Conservation (phyloP, 2,797 vertebrate genomes). For the Pterois miles region DNA sequence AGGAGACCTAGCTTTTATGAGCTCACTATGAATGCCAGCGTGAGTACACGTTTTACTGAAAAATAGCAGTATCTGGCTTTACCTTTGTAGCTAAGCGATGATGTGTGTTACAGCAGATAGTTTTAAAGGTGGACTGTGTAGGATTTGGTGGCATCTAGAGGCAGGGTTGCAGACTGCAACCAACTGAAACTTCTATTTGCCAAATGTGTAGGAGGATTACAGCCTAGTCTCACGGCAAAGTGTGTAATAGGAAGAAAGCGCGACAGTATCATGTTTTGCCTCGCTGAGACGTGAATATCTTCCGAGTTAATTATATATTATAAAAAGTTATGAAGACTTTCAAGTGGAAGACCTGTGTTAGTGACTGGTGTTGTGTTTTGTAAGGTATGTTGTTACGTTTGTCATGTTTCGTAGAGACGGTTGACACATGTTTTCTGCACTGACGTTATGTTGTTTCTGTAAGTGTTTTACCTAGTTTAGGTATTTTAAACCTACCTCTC, state of each 20-base stretch:
- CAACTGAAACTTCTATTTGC: background rate
- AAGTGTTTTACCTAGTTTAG: no score
- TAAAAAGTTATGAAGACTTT: no score
- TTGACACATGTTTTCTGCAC: no score
- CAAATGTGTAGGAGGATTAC: background rate
- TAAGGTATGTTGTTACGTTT: accelerated
- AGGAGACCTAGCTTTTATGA: background rate
- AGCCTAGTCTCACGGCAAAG: background rate
- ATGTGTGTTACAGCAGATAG: slow-evolving; percentile 4
- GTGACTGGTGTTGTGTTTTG: no score
- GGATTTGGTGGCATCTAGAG: background rate
- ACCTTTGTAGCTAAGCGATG: slow-evolving; percentile 10
- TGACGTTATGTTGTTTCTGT: no score
- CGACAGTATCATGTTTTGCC: no score
- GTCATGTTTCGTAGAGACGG: no score
- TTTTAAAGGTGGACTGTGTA: background rate
- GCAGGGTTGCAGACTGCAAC: background rate
- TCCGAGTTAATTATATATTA: no score
- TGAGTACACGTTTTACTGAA: slow-evolving; percentile 2
- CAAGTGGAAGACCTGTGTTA: no score
- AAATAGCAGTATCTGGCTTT: slow-evolving; percentile 21
- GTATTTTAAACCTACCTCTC: no score
- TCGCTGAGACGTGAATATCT: no score
- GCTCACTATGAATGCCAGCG: background rate
- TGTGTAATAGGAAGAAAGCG: background rate